phyloP scores from a whole-genome alignment of 2,113 vertebrate species.

The Pollimyrus isidori region DNA sequence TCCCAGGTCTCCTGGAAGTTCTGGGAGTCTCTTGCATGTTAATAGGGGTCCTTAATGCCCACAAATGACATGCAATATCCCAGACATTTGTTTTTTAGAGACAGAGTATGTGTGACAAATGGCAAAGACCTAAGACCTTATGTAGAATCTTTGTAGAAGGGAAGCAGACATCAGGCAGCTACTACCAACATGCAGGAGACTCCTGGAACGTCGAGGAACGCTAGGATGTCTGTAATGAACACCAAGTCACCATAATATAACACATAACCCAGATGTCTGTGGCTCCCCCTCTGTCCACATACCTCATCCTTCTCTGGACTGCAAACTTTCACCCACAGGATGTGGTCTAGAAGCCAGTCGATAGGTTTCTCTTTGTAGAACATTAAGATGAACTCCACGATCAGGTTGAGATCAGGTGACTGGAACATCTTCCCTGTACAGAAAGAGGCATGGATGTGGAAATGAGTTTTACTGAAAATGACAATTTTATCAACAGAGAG shows the following conservation, averaged over 20 bases:
- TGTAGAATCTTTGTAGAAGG: neutral
- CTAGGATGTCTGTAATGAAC: neutral
- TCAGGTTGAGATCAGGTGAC: constrained; percentile 89
- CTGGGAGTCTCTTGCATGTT: neutral
- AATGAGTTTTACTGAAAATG: neutral
- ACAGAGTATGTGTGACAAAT: neutral
- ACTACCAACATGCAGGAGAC: neutral
- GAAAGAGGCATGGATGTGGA: neutral
- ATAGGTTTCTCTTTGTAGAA: constrained; percentile 98
- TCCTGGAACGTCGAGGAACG: neutral
- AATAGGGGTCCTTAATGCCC: neutral
- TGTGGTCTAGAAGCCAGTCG: constrained; percentile 45
- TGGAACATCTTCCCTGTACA: constrained; percentile 94
- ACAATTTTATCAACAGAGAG: neutral
- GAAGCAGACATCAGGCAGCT: neutral
- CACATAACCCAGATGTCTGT: neutral
- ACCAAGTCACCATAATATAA: neutral
- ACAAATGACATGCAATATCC: neutral
- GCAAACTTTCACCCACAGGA: constrained; percentile 98
- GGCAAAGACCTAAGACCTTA: neutral
- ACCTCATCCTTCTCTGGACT: constrained; percentile 97
- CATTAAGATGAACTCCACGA: constrained; percentile 98
- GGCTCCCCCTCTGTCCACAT: constrained; percentile 42
- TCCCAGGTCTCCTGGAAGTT: neutral
- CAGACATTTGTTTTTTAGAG: neutral